These are phyloP conservation scores for Phoebastria nigripes DNA, from an alignment of 2,797 vertebrate species.

Conservation along the genomic window DNA sequence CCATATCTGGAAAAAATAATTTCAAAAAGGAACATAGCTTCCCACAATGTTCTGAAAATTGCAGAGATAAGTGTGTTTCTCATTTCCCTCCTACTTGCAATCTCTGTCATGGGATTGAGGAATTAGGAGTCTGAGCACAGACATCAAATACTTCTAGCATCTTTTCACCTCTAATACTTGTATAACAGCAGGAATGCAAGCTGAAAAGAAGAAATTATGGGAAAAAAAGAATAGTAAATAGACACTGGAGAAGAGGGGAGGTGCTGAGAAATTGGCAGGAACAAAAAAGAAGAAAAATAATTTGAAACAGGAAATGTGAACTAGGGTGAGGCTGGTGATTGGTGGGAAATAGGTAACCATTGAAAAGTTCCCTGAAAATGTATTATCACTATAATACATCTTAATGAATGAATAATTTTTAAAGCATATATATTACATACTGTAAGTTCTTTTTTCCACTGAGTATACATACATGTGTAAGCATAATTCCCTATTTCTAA, in stretches of 20 bases:
- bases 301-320: neutral
- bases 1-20: neutral
- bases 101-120: neutral
- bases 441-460: neutral
- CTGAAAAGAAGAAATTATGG: neutral
- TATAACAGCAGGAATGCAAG: neutral
- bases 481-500: neutral
- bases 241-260: neutral
- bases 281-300: neutral
- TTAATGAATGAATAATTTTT: neutral
- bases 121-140: neutral
- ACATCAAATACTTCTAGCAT: neutral
- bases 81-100: neutral
- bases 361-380: neutral
- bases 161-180: neutral
- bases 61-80: neutral
- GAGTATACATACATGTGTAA: neutral
- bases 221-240: neutral
- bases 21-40: neutral
- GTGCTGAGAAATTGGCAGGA: neutral
- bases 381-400: neutral
- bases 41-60: neutral
- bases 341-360: neutral
- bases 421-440: neutral
- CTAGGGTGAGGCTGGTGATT: neutral